Percentiles rank a stretch among this genome's conserved stretches.
These are phyloP conservation scores for Vanessa atalanta DNA, from an alignment of 1,140 invertebrate genomes.

Conservation along the genomic window DNA sequence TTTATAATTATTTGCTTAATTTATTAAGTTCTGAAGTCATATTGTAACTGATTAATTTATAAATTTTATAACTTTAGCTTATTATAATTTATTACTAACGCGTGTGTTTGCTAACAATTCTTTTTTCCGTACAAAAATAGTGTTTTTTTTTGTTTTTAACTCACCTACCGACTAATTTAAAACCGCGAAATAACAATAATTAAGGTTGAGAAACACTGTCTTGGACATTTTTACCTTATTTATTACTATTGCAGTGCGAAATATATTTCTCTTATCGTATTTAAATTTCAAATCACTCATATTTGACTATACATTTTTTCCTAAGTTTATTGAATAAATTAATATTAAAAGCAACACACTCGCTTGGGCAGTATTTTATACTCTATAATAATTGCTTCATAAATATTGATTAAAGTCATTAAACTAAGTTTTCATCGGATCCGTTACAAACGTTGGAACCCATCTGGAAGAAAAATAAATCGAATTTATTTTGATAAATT, in stretches of 20 bases:
- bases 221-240: background rate
- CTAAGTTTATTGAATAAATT: slow-evolving; percentile 26
- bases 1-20: slow-evolving; percentile 10
- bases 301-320: slow-evolving; percentile 18
- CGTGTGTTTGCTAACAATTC: background rate
- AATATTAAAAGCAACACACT: slow-evolving; percentile 34
- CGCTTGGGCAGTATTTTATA: slow-evolving; percentile 29
- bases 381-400: slow-evolving; percentile 25
- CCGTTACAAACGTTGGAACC: slow-evolving; percentile 14
- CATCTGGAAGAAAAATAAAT: slow-evolving; percentile 21
- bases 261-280: slow-evolving; percentile 21
- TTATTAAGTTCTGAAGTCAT: background rate
- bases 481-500: too few species aligned
- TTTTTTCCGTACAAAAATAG: slow-evolving; percentile 12
- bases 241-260: slow-evolving; percentile 19
- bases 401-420: slow-evolving; percentile 26
- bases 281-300: slow-evolving; percentile 5
- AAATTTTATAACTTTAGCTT: background rate
- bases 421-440: slow-evolving; percentile 14
- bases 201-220: slow-evolving; percentile 22
- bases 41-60: background rate
- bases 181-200: background rate
- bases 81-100: background rate
- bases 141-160: background rate
- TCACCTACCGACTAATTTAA: background rate